phyloP scores from a whole-genome alignment of 2,888 invertebrate species.

The Drosophila yooni region DNA sequence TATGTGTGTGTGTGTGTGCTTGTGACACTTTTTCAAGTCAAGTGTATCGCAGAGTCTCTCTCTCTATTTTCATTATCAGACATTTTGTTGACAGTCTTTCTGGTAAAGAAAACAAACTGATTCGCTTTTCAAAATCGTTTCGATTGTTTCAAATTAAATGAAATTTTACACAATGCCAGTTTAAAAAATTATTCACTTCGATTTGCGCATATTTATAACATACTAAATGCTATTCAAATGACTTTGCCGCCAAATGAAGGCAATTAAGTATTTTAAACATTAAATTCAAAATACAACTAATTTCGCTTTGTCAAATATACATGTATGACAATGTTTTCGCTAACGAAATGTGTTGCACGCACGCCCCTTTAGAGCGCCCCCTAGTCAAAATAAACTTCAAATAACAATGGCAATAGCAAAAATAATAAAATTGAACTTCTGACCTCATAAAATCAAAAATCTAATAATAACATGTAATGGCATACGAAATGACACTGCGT shows the following conservation, averaged over 20 bases:
- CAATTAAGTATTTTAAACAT: neutral
- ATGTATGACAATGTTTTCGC: neutral
- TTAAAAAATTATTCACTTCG: neutral
- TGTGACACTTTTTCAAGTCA: slow-evolving; percentile 44
- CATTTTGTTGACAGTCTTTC: slow-evolving; percentile 45
- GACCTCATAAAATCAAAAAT: slow-evolving; percentile 23
- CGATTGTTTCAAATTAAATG: neutral
- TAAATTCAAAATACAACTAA: neutral
- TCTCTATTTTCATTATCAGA: slow-evolving; percentile 42
- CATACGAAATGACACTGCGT: slow-evolving; percentile 40
- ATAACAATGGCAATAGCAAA: slow-evolving; percentile 14
- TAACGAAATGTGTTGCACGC: slow-evolving; percentile 7
- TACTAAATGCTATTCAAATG: neutral
- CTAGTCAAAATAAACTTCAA: slow-evolving; percentile 24
- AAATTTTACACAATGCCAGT: neutral
- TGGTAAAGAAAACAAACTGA: slow-evolving; percentile 23
- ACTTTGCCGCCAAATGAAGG: slow-evolving; percentile 9
- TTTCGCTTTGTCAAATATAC: neutral
- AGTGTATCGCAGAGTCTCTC: slow-evolving; percentile 27
- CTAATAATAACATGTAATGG: slow-evolving; percentile 35
- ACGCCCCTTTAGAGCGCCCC: slow-evolving; percentile 7
- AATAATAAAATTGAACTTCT: slow-evolving; percentile 23
- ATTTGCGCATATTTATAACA: neutral
- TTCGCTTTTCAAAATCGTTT: neutral
- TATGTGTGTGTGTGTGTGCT: slow-evolving; percentile 8